phyloP scores from a whole-genome alignment of 1,140 invertebrate species.

The Orchesella cincta region DNA sequence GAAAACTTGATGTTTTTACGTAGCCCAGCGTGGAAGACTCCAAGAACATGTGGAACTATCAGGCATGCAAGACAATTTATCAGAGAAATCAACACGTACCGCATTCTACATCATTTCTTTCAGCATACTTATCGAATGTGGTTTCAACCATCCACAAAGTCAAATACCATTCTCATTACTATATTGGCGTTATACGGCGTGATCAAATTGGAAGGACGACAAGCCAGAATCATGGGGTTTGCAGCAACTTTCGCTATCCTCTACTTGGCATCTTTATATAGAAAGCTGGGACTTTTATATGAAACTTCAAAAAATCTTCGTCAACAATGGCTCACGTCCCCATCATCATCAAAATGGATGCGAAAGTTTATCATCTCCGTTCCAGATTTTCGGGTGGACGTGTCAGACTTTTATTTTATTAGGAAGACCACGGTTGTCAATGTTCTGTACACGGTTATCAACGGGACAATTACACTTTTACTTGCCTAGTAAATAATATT shows the following conservation, averaged over 20 bases:
- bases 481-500: not conserved
- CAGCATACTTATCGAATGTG: not conserved
- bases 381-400: not conserved
- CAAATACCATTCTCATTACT: not conserved
- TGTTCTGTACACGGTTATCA: not conserved
- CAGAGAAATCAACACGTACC: not conserved
- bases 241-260: not conserved
- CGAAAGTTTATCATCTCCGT: not conserved
- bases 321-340: not conserved
- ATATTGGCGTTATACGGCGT: constrained; percentile 6
- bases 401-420: not conserved
- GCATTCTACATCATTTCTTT: not conserved
- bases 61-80: not conserved
- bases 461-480: not conserved
- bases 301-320: not conserved
- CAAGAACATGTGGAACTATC: not conserved
- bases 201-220: constrained; percentile 17
- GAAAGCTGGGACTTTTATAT: constrained; percentile 23
- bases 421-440: not conserved
- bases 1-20: not conserved
- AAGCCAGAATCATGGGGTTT: constrained; percentile 21
- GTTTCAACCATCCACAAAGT: not conserved
- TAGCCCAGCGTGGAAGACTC: not conserved
- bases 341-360: not conserved
- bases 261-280: not conserved